Base-by-base conservation (phyloP, 2,888 invertebrate genomes). In the Apodemia mormo region DNA sequence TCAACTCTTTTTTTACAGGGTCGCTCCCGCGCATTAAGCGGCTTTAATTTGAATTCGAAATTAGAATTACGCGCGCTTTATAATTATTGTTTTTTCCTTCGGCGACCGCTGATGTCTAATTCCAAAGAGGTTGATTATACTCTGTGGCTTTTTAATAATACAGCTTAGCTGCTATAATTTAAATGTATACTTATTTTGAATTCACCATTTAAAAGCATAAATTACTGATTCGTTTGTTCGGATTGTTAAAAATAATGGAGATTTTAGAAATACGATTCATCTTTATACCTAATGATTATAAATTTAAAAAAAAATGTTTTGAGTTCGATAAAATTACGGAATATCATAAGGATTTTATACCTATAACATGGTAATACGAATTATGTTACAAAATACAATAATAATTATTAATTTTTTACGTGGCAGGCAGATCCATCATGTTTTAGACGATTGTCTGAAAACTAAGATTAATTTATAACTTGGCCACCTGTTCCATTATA, bases 11-110 rank as follows among this genome's bases (percentile, higher is more conserved):
- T 89, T 92, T 92, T 92, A 88, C 87, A 82, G 91, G 91, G 89
- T 90, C 92, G 92, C 92, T 91, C 89, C 90, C 92, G 92, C 91
- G 92, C 92, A 93, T 93, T 93, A 93, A 93, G 92, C 93, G 92
- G 93, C 92, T 93, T 93, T 93, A 91, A 93, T 93, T 93, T 93
- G 93, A 93, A 93, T 93, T 93, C 92, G 90, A 90, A 93, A 93
- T 93, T 92, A 93, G 93, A 93, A 92, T 92, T 92, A 93, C 92
- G 92, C 93, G 91, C 91, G 91, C 89, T 92, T 93, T 92, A 91
- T 92, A 92, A 92, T 92, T 92, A 92, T 92, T 90, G 88, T 88
- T 89, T 90, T 90, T 87, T 82, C 85, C 88, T 87, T 82, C 87
- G 83, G 86, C 85, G 84, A 85, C 83, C 84, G 87, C 84, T 90